phyloP scores from a whole-genome alignment of 2,888 invertebrate genomes.

The Charanyca ferruginea region DNA sequence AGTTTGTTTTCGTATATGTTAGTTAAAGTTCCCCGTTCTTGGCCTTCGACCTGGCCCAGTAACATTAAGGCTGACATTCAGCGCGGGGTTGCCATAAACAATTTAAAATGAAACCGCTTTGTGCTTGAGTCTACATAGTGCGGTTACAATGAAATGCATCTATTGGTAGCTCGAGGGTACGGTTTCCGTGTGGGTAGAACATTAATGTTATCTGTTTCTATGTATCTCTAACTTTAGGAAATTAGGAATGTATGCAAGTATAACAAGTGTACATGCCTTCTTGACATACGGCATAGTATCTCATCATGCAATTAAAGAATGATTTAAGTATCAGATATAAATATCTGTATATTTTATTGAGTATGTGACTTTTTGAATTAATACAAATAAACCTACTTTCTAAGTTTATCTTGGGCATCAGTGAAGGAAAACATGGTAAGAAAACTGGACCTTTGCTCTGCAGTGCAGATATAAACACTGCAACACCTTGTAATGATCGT shows the following conservation, averaged over 20 bases:
- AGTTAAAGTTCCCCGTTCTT: slow-evolving; percentile 48
- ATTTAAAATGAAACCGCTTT: slow-evolving; percentile 54
- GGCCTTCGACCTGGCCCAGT: slow-evolving; percentile 45
- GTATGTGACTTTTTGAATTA: too few species aligned
- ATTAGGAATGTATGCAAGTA: not conserved
- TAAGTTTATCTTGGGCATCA: too few species aligned
- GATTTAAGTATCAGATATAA: too few species aligned
- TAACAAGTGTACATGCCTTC: not conserved
- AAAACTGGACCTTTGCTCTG: too few species aligned
- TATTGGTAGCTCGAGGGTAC: slow-evolving; percentile 24
- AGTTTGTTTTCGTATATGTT: slow-evolving; percentile 43
- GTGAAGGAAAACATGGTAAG: too few species aligned
- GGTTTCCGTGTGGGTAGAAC: slow-evolving; percentile 14
- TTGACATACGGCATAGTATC: too few species aligned
- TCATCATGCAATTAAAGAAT: too few species aligned
- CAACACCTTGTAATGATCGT: too few species aligned
- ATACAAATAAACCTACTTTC: too few species aligned
- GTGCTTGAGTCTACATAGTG: slow-evolving; percentile 23
- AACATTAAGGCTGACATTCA: slow-evolving; percentile 59
- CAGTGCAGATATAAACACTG: too few species aligned
- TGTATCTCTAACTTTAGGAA: slow-evolving; percentile 1
- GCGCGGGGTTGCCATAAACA: slow-evolving; percentile 30
- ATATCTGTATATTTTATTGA: too few species aligned
- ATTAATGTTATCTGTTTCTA: slow-evolving; percentile 31
- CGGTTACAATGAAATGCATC: slow-evolving; percentile 36